Percentiles rank a stretch among this genome's conserved stretches.
Conservation (phyloP, 2,113 vertebrate species). For the Anhinga rufa region DNA sequence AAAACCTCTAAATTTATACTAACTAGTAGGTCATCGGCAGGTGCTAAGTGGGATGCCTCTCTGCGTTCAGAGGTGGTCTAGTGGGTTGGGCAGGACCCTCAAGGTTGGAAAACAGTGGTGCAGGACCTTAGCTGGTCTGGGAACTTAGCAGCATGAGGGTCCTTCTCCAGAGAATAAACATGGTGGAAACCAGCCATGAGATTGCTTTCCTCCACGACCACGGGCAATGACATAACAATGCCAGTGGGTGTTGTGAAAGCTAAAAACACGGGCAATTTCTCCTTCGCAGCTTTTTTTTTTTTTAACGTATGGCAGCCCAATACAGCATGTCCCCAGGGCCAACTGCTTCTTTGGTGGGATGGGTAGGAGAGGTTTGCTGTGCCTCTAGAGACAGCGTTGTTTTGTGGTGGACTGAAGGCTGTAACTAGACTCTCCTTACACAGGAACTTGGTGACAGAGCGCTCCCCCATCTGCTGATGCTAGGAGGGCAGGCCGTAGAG, state of each 20-base stretch:
- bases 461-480: slow-evolving; percentile 59
- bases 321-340: not conserved
- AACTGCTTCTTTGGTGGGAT: not conserved
- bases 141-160: not conserved
- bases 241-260: not conserved
- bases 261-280: accelerated
- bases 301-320: not conserved
- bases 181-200: not conserved
- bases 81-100: not conserved
- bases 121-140: not conserved
- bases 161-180: not conserved
- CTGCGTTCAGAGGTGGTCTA: not conserved
- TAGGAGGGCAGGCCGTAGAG: slow-evolving; percentile 67
- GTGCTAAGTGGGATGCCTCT: not conserved
- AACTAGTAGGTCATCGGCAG: not conserved
- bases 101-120: not conserved
- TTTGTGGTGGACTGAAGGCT: slow-evolving; percentile 40
- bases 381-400: not conserved
- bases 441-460: slow-evolving; percentile 63
- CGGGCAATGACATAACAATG: not conserved
- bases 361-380: slow-evolving; percentile 18
- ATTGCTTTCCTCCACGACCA: not conserved
- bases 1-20: not conserved
- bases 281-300: not conserved
- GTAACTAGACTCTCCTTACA: slow-evolving; percentile 69